Percentiles rank a stretch among this genome's conserved stretches.
These are phyloP conservation scores for Sebastes matsubarae DNA, from an alignment of 2,797 vertebrate species.

Conservation along the genomic window DNA sequence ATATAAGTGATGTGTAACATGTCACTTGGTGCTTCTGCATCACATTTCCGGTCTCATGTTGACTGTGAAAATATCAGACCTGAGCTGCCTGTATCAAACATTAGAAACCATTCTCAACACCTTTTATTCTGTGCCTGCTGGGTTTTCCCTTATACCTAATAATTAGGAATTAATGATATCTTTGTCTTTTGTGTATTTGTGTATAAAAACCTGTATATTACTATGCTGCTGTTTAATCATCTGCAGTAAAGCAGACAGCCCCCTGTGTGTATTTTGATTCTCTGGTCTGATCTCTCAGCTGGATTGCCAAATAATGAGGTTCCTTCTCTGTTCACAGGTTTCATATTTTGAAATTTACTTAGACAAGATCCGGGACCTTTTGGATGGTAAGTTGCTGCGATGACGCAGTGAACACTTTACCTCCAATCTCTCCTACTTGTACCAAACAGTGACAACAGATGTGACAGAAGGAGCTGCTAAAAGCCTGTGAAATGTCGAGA, in stretches of 20 bases:
- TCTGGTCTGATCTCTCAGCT: neutral
- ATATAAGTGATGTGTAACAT: neutral
- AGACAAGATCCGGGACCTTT: conserved; percentile 98
- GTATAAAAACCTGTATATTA: neutral
- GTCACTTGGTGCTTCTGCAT: neutral
- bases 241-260: neutral
- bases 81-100: neutral
- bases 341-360: conserved; percentile 99
- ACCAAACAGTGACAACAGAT: neutral
- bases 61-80: neutral
- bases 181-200: neutral
- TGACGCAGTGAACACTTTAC: neutral
- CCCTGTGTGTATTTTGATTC: neutral
- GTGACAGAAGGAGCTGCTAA: neutral
- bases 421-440: neutral
- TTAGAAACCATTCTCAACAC: neutral
- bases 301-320: neutral
- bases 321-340: conserved; percentile 80
- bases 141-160: neutral
- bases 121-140: neutral
- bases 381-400: conserved; percentile 88
- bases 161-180: neutral
- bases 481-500: neutral
- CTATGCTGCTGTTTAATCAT: neutral
- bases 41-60: conserved; percentile 9